These are phyloP conservation scores for Hydriomena furcata DNA, from an alignment of 2,888 invertebrate genomes.

Conservation along the genomic window DNA sequence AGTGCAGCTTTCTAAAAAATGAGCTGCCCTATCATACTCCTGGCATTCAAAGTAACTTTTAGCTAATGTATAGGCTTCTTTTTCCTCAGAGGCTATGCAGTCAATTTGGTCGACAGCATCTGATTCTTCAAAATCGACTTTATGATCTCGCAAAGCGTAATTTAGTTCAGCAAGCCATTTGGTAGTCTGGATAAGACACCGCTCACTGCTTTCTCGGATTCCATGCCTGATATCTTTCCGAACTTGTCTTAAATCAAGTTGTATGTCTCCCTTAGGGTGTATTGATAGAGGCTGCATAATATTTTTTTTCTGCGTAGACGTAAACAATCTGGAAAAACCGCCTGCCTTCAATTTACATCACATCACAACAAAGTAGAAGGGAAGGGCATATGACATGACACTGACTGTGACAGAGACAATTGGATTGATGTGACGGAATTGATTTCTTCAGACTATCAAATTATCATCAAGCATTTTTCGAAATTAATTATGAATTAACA, in stretches of 20 bases:
- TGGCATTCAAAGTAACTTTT: slow-evolving; percentile 95
- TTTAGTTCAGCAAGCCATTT: slow-evolving; percentile 96
- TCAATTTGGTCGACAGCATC: slow-evolving; percentile 56
- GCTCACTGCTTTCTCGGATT: slow-evolving; percentile 87
- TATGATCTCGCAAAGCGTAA: slow-evolving; percentile 88
- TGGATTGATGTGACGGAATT: too few relatives aligned
- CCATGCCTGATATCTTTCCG: slow-evolving; percentile 69
- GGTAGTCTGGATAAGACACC: slow-evolving; percentile 91
- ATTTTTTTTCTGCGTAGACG: too few relatives aligned
- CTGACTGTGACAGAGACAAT: too few relatives aligned
- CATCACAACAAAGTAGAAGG: too few relatives aligned
- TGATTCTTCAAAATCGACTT: slow-evolving; percentile 80
- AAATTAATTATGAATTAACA: too few relatives aligned
- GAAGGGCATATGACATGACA: too few relatives aligned
- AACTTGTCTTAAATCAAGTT: slow-evolving; percentile 73
- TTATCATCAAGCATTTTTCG: too few relatives aligned
- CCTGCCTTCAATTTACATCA: too few relatives aligned
- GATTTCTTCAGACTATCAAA: too few relatives aligned
- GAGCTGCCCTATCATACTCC: slow-evolving; percentile 95
- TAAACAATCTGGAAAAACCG: too few relatives aligned
- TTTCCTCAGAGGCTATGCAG: slow-evolving; percentile 83
- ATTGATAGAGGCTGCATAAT: slow-evolving; percentile 60
- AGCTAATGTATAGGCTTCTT: slow-evolving; percentile 89
- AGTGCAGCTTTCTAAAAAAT: slow-evolving; percentile 88
- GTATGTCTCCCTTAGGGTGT: slow-evolving; percentile 65